Conservation (phyloP, 2,888 invertebrate species). For the Anagyrus pseudococci region DNA sequence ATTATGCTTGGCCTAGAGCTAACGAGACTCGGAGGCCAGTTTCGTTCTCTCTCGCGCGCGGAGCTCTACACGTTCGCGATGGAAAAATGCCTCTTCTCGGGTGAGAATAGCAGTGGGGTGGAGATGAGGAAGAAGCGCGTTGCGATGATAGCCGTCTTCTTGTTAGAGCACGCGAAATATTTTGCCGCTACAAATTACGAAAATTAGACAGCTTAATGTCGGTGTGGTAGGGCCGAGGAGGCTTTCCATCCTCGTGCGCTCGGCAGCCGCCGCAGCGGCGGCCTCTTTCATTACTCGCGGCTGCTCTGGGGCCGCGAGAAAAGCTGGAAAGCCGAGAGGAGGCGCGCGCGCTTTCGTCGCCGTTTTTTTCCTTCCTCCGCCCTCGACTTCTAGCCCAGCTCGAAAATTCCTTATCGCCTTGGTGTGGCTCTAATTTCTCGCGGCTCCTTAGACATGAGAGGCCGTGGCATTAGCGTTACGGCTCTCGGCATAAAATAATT, state of each 20-base stretch:
- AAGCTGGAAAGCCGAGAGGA: slow-evolving; percentile 3
- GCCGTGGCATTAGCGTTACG: too few species aligned
- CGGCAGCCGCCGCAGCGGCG: background rate
- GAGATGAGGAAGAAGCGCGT: background rate
- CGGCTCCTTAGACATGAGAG: too few species aligned
- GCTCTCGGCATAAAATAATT: too few species aligned
- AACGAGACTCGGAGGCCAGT: background rate
- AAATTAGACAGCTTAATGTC: slow-evolving; percentile 37
- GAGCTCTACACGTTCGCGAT: too few species aligned
- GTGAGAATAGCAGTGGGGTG: background rate
- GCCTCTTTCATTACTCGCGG: slow-evolving; percentile 18
- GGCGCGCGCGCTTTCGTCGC: too few species aligned
- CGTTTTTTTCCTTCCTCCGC: background rate
- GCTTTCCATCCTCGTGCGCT: background rate
- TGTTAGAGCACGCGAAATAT: slow-evolving; percentile 32
- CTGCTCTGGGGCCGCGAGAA: slow-evolving; percentile 3
- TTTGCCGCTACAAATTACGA: slow-evolving; percentile 33
- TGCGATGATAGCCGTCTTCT: slow-evolving; percentile 16
- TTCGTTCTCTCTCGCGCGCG: too few species aligned
- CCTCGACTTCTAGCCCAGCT: background rate
- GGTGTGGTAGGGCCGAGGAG: background rate
- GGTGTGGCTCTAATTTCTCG: background rate
- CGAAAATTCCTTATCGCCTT: slow-evolving; percentile 14
- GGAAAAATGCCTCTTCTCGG: too few species aligned
- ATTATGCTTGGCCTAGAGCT: background rate